These are phyloP conservation scores for Dasyurus viverrinus DNA, from an alignment of 2,113 vertebrate species.

Conservation along the genomic window DNA sequence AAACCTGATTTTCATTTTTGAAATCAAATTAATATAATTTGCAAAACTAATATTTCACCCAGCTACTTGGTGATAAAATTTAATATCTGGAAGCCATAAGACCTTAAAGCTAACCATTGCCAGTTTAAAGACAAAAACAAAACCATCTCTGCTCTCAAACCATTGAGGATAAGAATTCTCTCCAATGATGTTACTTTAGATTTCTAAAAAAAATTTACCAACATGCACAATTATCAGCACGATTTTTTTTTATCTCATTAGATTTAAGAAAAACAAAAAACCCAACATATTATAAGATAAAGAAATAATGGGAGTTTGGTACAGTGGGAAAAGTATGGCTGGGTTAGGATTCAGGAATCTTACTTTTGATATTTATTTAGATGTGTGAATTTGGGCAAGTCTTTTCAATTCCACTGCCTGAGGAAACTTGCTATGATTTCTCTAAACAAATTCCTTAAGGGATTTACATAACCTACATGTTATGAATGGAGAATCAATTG, in stretches of 20 bases:
- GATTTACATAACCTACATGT: not conserved
- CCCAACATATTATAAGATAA: not conserved
- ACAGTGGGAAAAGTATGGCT: not conserved
- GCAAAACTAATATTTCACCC: not conserved
- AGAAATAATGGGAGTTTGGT: not conserved
- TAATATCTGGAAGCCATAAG: slow-evolving; percentile 4
- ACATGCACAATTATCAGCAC: not conserved
- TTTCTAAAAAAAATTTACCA: not conserved
- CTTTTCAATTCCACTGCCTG: not conserved
- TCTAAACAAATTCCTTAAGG: not conserved
- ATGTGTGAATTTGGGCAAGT: not conserved
- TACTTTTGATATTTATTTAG: not conserved
- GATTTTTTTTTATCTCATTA: not conserved
- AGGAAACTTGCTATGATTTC: not conserved
- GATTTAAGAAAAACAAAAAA: no score
- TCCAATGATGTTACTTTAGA: not conserved
- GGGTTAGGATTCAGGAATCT: not conserved
- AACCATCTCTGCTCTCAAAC: not conserved
- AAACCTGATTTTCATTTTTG: slow-evolving; percentile 16
- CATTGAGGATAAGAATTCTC: not conserved
- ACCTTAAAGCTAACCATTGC: not conserved
- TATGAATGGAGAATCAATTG: not conserved
- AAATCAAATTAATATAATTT: slow-evolving; percentile 18
- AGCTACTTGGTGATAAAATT: not conserved
- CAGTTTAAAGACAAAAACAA: not conserved